A percentile compares a stretch with the other conserved stretches of the same genome.
Evolutionary conservation across 2,797 vertebrate genomes (phyloP).

Genomic region (Glyptemys insculpta): DNA sequence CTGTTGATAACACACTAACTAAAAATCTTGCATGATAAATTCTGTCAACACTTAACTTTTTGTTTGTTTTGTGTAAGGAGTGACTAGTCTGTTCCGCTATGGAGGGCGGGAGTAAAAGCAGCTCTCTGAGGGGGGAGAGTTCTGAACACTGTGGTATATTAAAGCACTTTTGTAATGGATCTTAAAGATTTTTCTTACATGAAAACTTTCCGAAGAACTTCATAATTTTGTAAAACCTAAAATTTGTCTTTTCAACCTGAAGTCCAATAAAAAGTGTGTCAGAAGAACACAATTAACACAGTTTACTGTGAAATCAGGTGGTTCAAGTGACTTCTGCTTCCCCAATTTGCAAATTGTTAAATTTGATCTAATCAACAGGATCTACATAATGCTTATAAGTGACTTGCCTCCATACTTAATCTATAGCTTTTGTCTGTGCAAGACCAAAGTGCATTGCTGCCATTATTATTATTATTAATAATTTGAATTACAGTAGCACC

Average conservation of each 20-base stretch:
- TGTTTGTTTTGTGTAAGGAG: not conserved
- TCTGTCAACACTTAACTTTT: not conserved
- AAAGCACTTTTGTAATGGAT: not conserved
- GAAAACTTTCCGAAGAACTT: not conserved
- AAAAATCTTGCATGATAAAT: not conserved
- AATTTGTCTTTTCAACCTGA: not conserved
- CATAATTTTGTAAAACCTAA: not conserved
- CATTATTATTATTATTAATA: not conserved
- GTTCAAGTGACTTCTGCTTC: not conserved
- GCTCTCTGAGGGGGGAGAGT: not conserved
- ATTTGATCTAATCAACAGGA: too few relatives aligned
- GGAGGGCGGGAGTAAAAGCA: not conserved
- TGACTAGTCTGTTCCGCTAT: not conserved
- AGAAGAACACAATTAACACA: not conserved
- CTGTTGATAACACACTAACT: too few relatives aligned
- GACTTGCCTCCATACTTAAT: not conserved
- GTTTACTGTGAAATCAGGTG: not conserved
- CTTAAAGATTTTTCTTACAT: not conserved
- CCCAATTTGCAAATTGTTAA: not conserved
- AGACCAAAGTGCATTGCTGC: not conserved
- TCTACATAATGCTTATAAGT: too few relatives aligned
- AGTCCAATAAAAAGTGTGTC: not conserved
- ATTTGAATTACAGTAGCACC: fast-evolving
- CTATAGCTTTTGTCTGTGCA: fast-evolving
- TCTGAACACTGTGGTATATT: not conserved